A percentile compares a stretch with the other conserved stretches of the same genome.
These are phyloP conservation scores for Arizona elegans DNA, from an alignment of 2,113 vertebrate species.

Conservation along the genomic window DNA sequence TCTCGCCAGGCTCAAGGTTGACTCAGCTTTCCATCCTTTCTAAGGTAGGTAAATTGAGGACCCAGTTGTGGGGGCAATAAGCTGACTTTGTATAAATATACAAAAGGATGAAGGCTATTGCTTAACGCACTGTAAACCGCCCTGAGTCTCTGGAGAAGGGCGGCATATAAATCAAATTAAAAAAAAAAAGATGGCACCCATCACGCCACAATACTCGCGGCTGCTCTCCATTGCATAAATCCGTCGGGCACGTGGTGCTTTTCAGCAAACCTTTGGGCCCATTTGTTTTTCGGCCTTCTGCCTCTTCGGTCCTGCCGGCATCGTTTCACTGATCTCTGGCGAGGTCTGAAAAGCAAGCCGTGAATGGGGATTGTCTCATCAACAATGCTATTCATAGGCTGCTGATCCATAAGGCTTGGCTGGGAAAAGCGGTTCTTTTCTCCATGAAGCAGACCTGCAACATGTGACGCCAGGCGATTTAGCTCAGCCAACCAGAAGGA, in stretches of 20 bases:
- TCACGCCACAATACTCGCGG: not conserved
- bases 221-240: not conserved
- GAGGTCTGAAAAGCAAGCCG: not conserved
- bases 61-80: too few relatives aligned
- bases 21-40: too few relatives aligned
- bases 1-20: too few relatives aligned
- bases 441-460: constrained; percentile 8
- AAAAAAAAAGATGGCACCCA: not conserved
- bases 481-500: not conserved
- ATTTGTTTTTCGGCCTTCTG: not conserved
- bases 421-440: not conserved
- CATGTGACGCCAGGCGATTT: not conserved
- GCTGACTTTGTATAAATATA: too few relatives aligned
- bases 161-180: too few relatives aligned
- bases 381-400: not conserved
- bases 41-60: too few relatives aligned
- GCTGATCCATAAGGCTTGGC: not conserved
- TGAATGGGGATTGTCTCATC: not conserved
- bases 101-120: too few relatives aligned
- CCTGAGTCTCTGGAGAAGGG: too few relatives aligned
- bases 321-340: not conserved
- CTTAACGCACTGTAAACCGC: too few relatives aligned
- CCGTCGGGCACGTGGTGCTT: not conserved
- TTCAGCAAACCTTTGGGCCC: not conserved
- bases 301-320: not conserved